Conservation (phyloP, 2,113 vertebrate species). For the Otis tarda region DNA sequence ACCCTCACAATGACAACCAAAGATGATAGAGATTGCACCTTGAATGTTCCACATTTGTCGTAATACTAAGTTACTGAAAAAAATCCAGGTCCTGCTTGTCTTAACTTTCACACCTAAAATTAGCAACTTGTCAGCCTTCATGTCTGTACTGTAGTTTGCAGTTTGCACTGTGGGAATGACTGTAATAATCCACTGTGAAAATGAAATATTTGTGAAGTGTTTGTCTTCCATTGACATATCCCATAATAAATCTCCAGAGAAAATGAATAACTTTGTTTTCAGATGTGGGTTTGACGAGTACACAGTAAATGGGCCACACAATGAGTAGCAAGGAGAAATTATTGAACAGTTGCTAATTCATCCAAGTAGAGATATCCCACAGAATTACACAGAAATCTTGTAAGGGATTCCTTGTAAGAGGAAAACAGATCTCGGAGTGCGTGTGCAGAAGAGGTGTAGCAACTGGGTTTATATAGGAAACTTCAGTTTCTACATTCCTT, state of each 20-base stretch:
- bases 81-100: not conserved
- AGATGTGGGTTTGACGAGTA: slow-evolving; percentile 32
- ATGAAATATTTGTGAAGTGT: slow-evolving; percentile 24
- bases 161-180: not conserved
- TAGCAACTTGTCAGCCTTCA: not conserved
- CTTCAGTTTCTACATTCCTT: accelerated
- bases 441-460: not conserved
- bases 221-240: not conserved
- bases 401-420: not conserved
- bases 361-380: not conserved
- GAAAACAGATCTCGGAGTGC: not conserved
- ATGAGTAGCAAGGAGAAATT: slow-evolving; percentile 19
- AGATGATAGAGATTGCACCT: not conserved
- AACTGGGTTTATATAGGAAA: not conserved
- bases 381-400: not conserved
- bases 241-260: not conserved
- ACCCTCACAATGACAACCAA: not conserved
- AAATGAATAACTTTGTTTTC: slow-evolving; percentile 23
- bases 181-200: not conserved
- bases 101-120: not conserved
- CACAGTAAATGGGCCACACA: slow-evolving; percentile 24
- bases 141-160: not conserved
- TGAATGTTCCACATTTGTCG: not conserved
- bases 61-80: not conserved
- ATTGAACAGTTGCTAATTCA: not conserved